Evolutionary conservation across 2,797 vertebrate species (phyloP).

Genomic region (Hydrophis major): DNA sequence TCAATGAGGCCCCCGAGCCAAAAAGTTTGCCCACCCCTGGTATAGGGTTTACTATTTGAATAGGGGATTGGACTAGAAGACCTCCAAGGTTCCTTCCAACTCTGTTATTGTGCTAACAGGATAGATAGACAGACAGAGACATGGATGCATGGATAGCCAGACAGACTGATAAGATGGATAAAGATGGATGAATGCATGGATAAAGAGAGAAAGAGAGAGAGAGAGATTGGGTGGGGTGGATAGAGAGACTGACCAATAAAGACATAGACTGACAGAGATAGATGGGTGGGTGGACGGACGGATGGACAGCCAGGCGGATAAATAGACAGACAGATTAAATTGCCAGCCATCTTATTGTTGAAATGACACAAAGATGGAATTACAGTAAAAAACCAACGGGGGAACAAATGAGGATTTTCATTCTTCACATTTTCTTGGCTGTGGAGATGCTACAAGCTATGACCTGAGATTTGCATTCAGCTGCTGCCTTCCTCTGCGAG

Average conservation of each 20-base stretch:
- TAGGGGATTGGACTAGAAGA: background rate
- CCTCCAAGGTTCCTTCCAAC: background rate
- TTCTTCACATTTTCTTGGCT: background rate
- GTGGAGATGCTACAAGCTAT: background rate
- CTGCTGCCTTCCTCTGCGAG: background rate
- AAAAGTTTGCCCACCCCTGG: no score
- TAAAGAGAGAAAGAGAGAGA: background rate
- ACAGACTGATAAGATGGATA: no score
- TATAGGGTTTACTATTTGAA: no score
- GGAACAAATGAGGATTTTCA: background rate
- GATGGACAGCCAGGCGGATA: rapidly evolving
- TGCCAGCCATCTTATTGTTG: background rate
- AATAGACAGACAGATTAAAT: background rate
- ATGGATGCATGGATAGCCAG: background rate
- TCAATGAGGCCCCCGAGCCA: no score
- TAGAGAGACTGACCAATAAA: background rate
- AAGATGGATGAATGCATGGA: background rate
- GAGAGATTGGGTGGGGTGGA: no score
- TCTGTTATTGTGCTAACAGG: background rate
- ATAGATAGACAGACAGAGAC: no score
- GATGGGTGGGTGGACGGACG: rapidly evolving
- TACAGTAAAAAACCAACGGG: background rate
- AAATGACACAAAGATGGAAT: background rate
- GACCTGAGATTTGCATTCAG: background rate
- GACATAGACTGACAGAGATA: background rate